Percentiles rank a stretch among this genome's conserved stretches.
Evolutionary conservation across 2,797 vertebrate species (phyloP).

Genomic region (Acanthopagrus latus): DNA sequence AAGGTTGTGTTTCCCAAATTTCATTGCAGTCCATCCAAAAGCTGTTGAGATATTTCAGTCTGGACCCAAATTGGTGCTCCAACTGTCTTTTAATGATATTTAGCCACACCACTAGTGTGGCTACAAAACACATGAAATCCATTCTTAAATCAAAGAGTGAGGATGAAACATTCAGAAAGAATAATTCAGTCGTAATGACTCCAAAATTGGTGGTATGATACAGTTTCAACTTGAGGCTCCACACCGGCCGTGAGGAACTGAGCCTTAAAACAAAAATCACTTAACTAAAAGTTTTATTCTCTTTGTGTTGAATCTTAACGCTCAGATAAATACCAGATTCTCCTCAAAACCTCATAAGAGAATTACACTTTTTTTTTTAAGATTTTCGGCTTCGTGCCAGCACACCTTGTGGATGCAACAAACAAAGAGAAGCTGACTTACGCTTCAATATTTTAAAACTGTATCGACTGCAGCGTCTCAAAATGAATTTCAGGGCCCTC

Average conservation of each 20-base stretch:
- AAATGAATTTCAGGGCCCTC: slow-evolving; percentile 50
- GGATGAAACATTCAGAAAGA: not conserved
- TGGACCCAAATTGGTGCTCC: no score
- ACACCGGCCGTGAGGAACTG: not conserved
- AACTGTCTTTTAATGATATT: no score
- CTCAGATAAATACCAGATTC: not conserved
- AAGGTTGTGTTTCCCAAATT: no score
- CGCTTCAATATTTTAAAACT: slow-evolving; percentile 61
- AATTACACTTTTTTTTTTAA: not conserved
- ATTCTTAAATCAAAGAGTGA: not conserved
- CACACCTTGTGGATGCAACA: slow-evolving; percentile 12
- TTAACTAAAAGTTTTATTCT: not conserved
- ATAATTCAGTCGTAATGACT: not conserved
- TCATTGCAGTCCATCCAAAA: no score
- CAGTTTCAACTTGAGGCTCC: not conserved
- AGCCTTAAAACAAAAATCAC: slow-evolving; percentile 18
- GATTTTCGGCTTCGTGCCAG: not conserved
- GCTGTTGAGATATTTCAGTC: no score
- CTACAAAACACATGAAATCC: not conserved
- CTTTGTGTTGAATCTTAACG: slow-evolving; percentile 3
- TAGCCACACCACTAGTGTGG: no score
- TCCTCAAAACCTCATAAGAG: not conserved
- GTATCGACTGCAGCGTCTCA: slow-evolving; percentile 54
- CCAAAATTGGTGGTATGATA: not conserved
- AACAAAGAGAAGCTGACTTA: slow-evolving; percentile 50